Evolutionary conservation across 2,113 vertebrate genomes (phyloP).

Genomic region (Abramis brama): DNA sequence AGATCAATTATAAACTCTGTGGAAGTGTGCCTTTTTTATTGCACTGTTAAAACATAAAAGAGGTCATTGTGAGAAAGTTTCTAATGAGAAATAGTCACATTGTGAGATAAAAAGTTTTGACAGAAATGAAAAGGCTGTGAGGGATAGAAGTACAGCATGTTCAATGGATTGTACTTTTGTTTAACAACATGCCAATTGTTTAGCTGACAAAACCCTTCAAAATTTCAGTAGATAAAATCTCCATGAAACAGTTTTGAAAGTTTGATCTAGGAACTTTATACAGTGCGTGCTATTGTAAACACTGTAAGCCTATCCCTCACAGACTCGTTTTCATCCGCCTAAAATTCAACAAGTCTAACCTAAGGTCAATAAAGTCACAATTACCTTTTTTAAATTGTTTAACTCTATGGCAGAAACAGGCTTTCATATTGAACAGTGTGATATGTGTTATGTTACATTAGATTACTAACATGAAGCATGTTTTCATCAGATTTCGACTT

Average conservation of each 20-base stretch:
- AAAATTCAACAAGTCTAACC: background rate
- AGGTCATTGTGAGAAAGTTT: background rate
- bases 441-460: background rate
- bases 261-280: background rate
- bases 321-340: background rate
- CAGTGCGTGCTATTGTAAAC: background rate
- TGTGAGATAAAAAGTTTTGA: background rate
- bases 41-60: background rate
- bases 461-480: background rate
- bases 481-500: constrained; percentile 56
- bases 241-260: background rate
- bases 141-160: background rate
- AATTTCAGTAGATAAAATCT: background rate
- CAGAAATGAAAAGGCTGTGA: background rate
- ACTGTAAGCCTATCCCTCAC: background rate
- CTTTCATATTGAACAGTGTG: background rate
- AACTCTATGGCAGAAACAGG: background rate
- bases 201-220: no score
- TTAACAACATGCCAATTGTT: no score
- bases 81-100: background rate
- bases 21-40: background rate
- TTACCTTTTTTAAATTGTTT: background rate
- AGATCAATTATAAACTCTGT: background rate
- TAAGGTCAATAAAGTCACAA: background rate
- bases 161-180: background rate